Conservation (phyloP, 2,797 vertebrate genomes). For the Podargus strigoides region DNA sequence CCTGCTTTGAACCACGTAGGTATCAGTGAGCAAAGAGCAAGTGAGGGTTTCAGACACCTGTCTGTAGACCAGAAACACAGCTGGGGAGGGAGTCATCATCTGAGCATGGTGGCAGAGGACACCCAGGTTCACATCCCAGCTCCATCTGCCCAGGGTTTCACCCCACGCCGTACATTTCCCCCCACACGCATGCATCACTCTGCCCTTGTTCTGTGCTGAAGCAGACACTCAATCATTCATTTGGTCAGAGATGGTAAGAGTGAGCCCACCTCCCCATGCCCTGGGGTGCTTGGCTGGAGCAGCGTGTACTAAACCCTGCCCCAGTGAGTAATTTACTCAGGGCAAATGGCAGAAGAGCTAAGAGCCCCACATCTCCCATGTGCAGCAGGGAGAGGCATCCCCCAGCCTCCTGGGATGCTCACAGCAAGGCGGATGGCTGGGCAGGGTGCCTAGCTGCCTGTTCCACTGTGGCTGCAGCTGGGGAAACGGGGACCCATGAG, state of each 20-base stretch:
- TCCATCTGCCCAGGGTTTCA: not conserved
- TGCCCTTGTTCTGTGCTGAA: not conserved
- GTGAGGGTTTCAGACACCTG: not conserved
- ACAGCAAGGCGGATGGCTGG: not conserved
- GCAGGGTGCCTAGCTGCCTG: not conserved
- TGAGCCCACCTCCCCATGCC: not conserved
- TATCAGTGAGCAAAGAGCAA: not conserved
- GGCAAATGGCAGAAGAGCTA: not conserved
- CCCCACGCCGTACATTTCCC: not conserved
- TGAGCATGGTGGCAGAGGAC: not conserved
- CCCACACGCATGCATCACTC: accelerated
- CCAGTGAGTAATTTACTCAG: not conserved
- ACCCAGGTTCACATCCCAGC: not conserved
- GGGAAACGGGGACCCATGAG: accelerated
- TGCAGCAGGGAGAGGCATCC: not conserved
- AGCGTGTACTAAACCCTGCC: not conserved
- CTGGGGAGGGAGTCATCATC: not conserved
- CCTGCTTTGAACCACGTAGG: not conserved
- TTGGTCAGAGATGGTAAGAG: not conserved
- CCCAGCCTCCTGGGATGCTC: not conserved
- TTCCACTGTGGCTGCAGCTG: not conserved
- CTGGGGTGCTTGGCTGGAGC: not conserved
- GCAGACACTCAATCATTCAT: not conserved
- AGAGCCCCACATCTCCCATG: accelerated
- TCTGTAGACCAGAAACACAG: not conserved